Evolutionary conservation across 2,888 invertebrate species (phyloP), one percentile per base, ranked within the genome.

Genomic region (Eupelmus urozonus): DNA sequence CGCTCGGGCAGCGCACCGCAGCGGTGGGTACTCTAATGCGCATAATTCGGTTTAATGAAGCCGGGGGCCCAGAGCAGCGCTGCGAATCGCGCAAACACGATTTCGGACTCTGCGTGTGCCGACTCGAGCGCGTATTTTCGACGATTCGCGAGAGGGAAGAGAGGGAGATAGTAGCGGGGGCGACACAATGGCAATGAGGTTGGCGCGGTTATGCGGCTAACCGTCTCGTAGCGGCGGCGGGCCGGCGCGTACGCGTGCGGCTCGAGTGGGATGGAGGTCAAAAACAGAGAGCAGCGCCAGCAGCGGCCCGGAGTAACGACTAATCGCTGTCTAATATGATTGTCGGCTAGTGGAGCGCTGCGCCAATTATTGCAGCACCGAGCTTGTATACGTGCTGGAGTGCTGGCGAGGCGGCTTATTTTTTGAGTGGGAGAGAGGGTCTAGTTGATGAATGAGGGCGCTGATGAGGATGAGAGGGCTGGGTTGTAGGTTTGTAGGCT

Each of bases 31-130:
- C 69, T 57, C 62, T 59, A 53, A 69, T 53, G 67, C 67, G 57
- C 70, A 70, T 65, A 74, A 74, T 78, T 74, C 65, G 74, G 45
- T 65, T 70, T 78, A 74, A 70, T 65, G 78, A 78, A 70, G 69
- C 67, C 18, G n/a, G 9, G 11, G 5, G 34, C n/a, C n/a, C n/a
- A n/a, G n/a, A n/a, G n/a, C n/a, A n/a, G n/a, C n/a, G 16, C 53
- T 53, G 5, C 53, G 34, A 51, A 55, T 59, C 27, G 40, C 27
- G 40, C 78, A 70, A 65, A 65, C 70, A 59, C 76, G 69, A 70
- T 76, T 76, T 70, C n/a, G n/a, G 49, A 45, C 67, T 49, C 29
- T n/a, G 25, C 51, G 60, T n/a, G 16, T 3, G 34, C 3, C 34
- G 34, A 34, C 34, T 34, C 34, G 45, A 3, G 3, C 53, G n/a